Evolutionary conservation across 2,888 invertebrate genomes (phyloP).

Genomic region (Gari tellinella): DNA sequence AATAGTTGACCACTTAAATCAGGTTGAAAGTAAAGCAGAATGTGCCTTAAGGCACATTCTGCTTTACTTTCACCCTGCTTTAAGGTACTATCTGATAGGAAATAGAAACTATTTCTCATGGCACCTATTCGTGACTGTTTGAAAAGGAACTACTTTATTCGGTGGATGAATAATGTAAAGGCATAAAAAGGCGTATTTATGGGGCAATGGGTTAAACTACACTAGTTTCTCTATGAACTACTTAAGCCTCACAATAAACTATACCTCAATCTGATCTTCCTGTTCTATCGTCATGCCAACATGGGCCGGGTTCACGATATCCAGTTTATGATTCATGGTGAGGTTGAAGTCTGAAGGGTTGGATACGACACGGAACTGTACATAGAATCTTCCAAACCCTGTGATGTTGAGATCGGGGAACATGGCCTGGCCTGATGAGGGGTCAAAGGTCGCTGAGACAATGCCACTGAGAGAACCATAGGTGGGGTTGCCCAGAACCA

Average conservation of each 20-base stretch:
- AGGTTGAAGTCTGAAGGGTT: slow-evolving; percentile 51
- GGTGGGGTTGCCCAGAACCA: slow-evolving; percentile 44
- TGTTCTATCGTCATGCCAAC: slow-evolving; percentile 48
- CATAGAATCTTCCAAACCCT: slow-evolving; percentile 56
- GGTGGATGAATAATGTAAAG: too few relatives aligned
- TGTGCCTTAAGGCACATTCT: too few relatives aligned
- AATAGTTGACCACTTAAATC: too few relatives aligned
- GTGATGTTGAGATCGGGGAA: slow-evolving; percentile 64
- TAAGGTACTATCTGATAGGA: too few relatives aligned
- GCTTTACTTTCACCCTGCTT: too few relatives aligned
- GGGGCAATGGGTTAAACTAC: too few relatives aligned
- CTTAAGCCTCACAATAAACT: not conserved
- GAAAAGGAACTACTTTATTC: too few relatives aligned
- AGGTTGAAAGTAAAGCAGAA: too few relatives aligned
- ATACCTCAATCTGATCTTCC: not conserved
- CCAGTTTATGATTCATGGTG: slow-evolving; percentile 29
- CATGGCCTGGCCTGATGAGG: slow-evolving; percentile 49
- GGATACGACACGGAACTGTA: slow-evolving; percentile 57
- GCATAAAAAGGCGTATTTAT: too few relatives aligned
- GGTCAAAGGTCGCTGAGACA: slow-evolving; percentile 47
- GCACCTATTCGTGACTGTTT: too few relatives aligned
- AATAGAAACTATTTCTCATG: too few relatives aligned
- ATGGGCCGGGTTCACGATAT: slow-evolving; percentile 48
- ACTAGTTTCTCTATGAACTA: not conserved
- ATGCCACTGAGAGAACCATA: slow-evolving; percentile 55